These are phyloP conservation scores for Saccopteryx leptura DNA, from an alignment of 2,113 vertebrate species.

Conservation along the genomic window DNA sequence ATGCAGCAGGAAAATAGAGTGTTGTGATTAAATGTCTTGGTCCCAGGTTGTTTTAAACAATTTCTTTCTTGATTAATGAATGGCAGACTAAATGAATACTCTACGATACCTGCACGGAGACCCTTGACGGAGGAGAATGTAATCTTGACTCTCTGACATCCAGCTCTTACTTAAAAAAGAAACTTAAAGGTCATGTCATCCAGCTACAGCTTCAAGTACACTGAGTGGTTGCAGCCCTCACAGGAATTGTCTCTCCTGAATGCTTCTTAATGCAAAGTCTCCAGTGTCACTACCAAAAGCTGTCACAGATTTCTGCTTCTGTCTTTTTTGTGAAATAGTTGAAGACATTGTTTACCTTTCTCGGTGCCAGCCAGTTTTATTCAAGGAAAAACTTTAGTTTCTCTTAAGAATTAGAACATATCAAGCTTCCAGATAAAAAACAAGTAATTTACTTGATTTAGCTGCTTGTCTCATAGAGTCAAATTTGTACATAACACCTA, in stretches of 20 bases:
- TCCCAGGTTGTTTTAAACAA: conserved; percentile 44
- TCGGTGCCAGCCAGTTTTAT: not conserved
- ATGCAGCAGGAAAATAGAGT: conserved; percentile 41
- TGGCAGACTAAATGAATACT: conserved; percentile 60
- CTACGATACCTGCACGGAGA: not conserved
- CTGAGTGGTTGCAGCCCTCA: not conserved
- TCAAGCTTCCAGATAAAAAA: not conserved
- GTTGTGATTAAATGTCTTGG: conserved; percentile 54
- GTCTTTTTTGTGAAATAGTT: conserved; percentile 24
- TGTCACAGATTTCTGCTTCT: not conserved
- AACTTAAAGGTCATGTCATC: not conserved
- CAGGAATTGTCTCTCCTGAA: conserved; percentile 6
- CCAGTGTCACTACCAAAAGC: not conserved
- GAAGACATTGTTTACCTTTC: conserved; percentile 39
- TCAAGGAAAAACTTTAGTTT: conserved; percentile 12
- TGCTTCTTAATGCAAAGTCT: conserved; percentile 27
- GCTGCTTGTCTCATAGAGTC: not conserved
- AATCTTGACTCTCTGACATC: not conserved
- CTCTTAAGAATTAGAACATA: not conserved
- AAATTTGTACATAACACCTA: not conserved
- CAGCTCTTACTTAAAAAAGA: not conserved
- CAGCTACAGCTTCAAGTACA: not conserved
- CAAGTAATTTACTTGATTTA: not conserved
- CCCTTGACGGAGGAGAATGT: not conserved
- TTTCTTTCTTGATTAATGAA: conserved; percentile 79